Evolutionary conservation across 2,113 vertebrate species (phyloP).

Genomic region (Apodemus sylvaticus): DNA sequence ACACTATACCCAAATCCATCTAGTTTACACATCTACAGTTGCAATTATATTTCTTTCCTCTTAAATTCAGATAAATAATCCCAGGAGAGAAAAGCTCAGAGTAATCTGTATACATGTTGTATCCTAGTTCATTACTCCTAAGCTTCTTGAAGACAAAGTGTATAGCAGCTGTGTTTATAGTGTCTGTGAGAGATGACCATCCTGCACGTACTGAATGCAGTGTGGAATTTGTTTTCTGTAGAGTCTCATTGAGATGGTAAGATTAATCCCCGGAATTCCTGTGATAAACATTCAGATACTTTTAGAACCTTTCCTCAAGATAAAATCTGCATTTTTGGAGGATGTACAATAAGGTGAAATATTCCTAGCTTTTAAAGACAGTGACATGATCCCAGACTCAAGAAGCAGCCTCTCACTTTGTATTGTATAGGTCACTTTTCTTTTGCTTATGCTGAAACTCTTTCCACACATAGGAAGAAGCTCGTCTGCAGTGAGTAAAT

Average conservation of each 20-base stretch:
- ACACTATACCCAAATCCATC: neutral
- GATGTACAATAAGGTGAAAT: constrained; percentile 4
- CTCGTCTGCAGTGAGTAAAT: constrained; percentile 48
- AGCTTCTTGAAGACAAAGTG: constrained; percentile 30
- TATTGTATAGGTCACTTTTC: neutral
- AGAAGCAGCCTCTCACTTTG: constrained; percentile 49
- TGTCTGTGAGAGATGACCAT: neutral
- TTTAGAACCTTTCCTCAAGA: constrained; percentile 4
- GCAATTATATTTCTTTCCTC: neutral
- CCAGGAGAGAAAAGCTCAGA: neutral
- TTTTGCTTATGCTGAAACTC: constrained; percentile 37
- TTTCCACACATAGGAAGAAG: constrained; percentile 26
- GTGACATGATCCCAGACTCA: constrained; percentile 27
- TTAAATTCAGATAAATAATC: neutral
- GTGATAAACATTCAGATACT: constrained; percentile 44
- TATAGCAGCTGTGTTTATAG: neutral
- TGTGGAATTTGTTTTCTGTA: constrained; percentile 40
- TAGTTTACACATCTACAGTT: neutral
- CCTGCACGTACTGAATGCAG: neutral
- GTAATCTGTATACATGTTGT: neutral
- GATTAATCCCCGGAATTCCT: constrained; percentile 10
- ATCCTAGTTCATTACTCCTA: neutral
- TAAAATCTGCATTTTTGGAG: constrained; percentile 36
- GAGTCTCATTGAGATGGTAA: constrained; percentile 18
- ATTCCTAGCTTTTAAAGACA: constrained; percentile 12